Evolutionary conservation across 2,113 vertebrate species (phyloP), one percentile per base, ranked within the genome.

Genomic region (Eira barbara): DNA sequence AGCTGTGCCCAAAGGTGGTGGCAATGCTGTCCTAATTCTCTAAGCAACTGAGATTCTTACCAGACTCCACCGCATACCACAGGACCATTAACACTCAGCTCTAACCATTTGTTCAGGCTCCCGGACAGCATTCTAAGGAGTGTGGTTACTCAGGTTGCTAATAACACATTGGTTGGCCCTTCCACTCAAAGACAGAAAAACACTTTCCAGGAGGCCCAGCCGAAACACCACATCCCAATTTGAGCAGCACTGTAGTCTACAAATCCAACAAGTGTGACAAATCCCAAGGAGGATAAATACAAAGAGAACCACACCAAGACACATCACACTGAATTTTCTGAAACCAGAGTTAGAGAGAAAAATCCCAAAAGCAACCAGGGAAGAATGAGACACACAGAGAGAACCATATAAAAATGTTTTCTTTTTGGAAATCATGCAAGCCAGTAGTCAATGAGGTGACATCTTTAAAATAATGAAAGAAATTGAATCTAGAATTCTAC

Each of bases 381-480:
- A 36, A 34, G 69, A 49, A 36, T 0, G 11, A 65, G 69, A 63
- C 7, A 3, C 1, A 10, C 2, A 49, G 47, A 12, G 45, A 45
- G 34, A 18, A 11, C 12, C 0, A 0, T 0, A 0, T 2, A 8
- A 3, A 6, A 42, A 36, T 2, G 57, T 21, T 7, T 36, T 39
- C 29, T 42, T 25, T 39, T 14, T 3, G 47, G 39, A 34, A 89
- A 80, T n/a, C 21, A 45, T 8, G 20, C 36, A 34, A 59, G 15
- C 31, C 14, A 29, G 76, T 36, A 17, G 84, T 34, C 55, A 6
- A 9, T 3, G 47, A 55, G 27, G 63, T 1, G 1, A 15, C 25
- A 1, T 3, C 31, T 14, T 17, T 17, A 25, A 25, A 29, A 7
- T 9, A 27, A n/a, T 0, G 52, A 49, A 12, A 25, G 55, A 49